These are phyloP conservation scores for Scaeva pyrastri DNA, from an alignment of 2,888 invertebrate species.

Conservation along the genomic window DNA sequence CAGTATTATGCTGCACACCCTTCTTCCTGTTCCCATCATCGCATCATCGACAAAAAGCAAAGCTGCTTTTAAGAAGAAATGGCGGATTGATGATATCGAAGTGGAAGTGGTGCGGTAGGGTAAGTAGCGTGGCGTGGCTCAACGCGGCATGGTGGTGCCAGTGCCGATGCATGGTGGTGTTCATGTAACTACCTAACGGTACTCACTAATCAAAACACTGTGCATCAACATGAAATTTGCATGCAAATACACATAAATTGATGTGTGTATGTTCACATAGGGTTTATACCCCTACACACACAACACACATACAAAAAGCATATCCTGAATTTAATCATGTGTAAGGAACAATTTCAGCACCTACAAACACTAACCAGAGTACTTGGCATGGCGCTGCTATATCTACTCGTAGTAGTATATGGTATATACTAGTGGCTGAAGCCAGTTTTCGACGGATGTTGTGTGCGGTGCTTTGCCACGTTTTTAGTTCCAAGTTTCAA, in stretches of 20 bases:
- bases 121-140: background rate
- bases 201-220: conserved; percentile 64
- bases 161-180: too few species aligned
- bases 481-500: conserved; percentile 26
- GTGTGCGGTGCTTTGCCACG: conserved; percentile 39
- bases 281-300: too few species aligned
- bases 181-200: conserved; percentile 11
- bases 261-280: background rate
- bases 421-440: conserved; percentile 10
- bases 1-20: too few species aligned
- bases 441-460: conserved; percentile 15
- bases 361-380: conserved; percentile 31
- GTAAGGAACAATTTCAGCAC: conserved; percentile 65
- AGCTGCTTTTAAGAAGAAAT: conserved; percentile 23
- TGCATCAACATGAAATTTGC: conserved; percentile 67
- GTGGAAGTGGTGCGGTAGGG: background rate
- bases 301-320: conserved; percentile 16
- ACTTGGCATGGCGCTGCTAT: background rate
- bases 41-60: conserved; percentile 13
- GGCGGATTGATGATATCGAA: background rate
- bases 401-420: too few species aligned
- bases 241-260: conserved; percentile 43
- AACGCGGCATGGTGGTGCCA: background rate
- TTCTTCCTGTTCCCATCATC: too few species aligned
- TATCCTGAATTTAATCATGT: conserved; percentile 69